phyloP scores from a whole-genome alignment of 2,888 invertebrate species.

The Cheilosia vernalis region DNA sequence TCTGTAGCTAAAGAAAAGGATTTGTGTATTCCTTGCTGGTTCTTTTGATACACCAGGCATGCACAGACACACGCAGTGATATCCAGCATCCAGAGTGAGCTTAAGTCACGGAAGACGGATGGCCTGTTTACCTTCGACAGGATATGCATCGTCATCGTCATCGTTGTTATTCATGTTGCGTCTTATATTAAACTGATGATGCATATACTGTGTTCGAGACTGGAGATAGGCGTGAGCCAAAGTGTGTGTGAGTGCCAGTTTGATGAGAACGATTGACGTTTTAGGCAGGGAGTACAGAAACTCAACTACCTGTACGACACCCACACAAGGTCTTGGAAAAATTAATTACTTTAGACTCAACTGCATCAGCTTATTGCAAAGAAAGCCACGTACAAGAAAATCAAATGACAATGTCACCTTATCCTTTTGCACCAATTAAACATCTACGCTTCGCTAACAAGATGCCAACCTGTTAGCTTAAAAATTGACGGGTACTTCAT shows the following conservation, averaged over 20 bases:
- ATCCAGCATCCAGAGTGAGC: conserved; percentile 29
- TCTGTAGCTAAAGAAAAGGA: conserved; percentile 48
- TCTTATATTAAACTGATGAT: conserved; percentile 72
- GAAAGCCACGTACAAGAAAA: background rate
- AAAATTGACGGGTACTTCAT: background rate
- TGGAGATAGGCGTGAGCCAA: conserved; percentile 1
- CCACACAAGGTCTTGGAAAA: background rate
- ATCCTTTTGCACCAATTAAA: conserved; percentile 4
- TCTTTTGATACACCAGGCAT: conserved; percentile 34
- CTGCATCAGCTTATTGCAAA: background rate
- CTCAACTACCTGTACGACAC: background rate
- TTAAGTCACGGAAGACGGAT: conserved; percentile 72
- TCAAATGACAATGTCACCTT: conserved; percentile 4
- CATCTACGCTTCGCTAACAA: background rate
- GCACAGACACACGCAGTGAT: conserved; percentile 5
- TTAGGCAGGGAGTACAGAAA: background rate
- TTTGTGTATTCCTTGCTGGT: conserved; percentile 59
- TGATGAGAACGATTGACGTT: conserved; percentile 22
- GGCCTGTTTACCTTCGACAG: conserved; percentile 70
- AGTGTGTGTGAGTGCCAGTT: background rate
- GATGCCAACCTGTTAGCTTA: background rate
- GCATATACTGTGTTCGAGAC: conserved; percentile 52
- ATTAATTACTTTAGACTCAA: background rate
- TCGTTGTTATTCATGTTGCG: conserved; percentile 71
- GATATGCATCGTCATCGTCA: conserved; percentile 68